Conservation (phyloP, 2,113 vertebrate species). For the Nanorana parkeri region DNA sequence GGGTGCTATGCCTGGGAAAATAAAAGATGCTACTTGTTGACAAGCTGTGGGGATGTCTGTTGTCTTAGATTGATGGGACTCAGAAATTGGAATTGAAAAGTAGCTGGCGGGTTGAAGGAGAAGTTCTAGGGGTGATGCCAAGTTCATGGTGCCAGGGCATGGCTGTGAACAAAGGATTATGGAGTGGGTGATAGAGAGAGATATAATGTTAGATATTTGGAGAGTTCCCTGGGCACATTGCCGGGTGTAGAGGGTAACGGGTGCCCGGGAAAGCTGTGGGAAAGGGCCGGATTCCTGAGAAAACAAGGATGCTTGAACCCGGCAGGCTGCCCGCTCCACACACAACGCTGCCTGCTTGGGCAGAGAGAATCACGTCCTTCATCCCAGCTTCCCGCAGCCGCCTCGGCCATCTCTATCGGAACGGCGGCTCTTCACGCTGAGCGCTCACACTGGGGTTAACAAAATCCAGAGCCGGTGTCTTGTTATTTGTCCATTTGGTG, state of each 20-base stretch:
- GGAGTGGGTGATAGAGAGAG: too few relatives aligned
- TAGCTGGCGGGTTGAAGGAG: too few relatives aligned
- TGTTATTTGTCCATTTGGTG: conserved; percentile 28
- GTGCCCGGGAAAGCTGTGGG: neutral
- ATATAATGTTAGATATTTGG: too few relatives aligned
- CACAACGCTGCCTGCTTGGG: neutral
- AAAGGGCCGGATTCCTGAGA: neutral
- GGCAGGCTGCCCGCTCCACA: neutral
- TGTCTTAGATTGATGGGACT: neutral
- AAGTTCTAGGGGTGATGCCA: neutral
- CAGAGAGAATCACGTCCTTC: conserved; percentile 24
- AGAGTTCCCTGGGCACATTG: too few relatives aligned
- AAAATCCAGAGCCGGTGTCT: neutral
- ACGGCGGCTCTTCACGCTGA: conserved; percentile 12
- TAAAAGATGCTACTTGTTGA: neutral
- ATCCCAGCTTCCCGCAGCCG: conserved; percentile 3
- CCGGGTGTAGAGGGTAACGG: too few relatives aligned
- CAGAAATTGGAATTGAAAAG: too few relatives aligned
- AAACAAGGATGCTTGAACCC: neutral
- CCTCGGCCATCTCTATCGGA: conserved; percentile 3
- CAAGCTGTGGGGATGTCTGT: too few relatives aligned
- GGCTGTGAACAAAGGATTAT: neutral
- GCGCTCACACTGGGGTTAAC: conserved; percentile 21
- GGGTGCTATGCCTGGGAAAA: neutral
- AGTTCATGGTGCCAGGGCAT: neutral